Base-by-base conservation (phyloP, 1,140 invertebrate genomes). In the Phthorimaea operculella region DNA sequence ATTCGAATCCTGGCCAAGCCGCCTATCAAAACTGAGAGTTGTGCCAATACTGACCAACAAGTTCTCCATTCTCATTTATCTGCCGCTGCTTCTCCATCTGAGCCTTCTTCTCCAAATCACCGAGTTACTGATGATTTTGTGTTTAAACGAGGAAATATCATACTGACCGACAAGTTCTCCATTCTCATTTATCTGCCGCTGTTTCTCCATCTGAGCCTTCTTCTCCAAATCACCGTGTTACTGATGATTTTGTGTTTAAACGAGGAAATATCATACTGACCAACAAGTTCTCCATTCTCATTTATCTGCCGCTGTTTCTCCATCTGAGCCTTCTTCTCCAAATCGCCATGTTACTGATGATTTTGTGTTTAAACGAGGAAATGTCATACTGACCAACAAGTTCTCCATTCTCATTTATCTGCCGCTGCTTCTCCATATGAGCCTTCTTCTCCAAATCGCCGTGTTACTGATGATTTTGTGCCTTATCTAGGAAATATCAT, bases 371-470 rank as follows among this genome's bases (percentile, higher is more conserved):
- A 28, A 28, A 28, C 6, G 21, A 28, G 21, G 21, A 28, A 28
- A 28, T n/a, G n/a, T n/a, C n/a, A n/a, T n/a, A 64, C 80, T 69
- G 70, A 85, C 88, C 87, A 50, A 88, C 85, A 17, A 88, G 73
- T 65, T 89, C 87, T 33, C 88, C 93, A 72, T 91, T 93, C 80
- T 91, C 93, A 60, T 90, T 91, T 64, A 94, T 90, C 64, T 89
- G 90, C 62, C 94, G 84, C 74, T 94, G 94, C 66, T 94, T 92
- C 86, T 97, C 96, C 95, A 97, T 97, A 61, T 92, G 92, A 0
- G 94, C 94, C 81, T 98, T 98, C 82, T 96, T 95, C 82, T 97
- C 93, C n/a, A n/a, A n/a, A n/a, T n/a, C n/a, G n/a, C n/a, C n/a
- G n/a, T n/a, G n/a, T n/a, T n/a, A n/a, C n/a, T n/a, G n/a, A n/a